Conservation (phyloP, 2,888 invertebrate genomes). For the Poecilobothrus nobilitatus region DNA sequence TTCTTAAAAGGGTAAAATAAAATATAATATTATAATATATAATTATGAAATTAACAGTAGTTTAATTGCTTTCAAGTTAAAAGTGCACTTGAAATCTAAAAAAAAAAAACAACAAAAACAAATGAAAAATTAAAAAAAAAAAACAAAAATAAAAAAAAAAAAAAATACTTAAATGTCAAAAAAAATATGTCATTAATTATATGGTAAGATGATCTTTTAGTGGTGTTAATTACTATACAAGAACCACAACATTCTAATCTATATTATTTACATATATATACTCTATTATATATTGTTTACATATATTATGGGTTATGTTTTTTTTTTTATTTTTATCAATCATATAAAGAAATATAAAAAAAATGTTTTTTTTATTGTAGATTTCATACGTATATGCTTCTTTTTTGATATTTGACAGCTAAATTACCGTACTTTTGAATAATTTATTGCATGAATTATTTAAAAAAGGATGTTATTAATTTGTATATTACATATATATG, state of each 20-base stretch:
- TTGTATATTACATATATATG: too few species aligned
- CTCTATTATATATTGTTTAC: too few species aligned
- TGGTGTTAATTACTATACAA: background rate
- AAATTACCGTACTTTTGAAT: background rate
- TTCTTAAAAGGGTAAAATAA: background rate
- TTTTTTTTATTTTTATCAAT: too few species aligned
- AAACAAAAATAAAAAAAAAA: background rate
- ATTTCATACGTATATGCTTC: too few species aligned
- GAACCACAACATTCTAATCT: background rate
- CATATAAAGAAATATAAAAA: too few species aligned
- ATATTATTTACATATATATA: too few species aligned
- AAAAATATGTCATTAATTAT: background rate
- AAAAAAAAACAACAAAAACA: background rate
- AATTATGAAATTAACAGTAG: conserved; percentile 4
- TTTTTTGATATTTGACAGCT: background rate
- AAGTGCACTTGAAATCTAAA: background rate
- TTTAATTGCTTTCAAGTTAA: background rate
- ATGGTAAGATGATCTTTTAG: conserved; percentile 4
- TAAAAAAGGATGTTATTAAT: background rate
- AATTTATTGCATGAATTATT: background rate
- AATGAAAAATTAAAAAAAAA: too few species aligned
- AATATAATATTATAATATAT: background rate
- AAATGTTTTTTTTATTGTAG: too few species aligned
- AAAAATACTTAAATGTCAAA: too few species aligned
- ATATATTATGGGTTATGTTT: too few species aligned